Conservation (phyloP, 2,113 vertebrate genomes). For the Nothobranchius kuhntae region DNA sequence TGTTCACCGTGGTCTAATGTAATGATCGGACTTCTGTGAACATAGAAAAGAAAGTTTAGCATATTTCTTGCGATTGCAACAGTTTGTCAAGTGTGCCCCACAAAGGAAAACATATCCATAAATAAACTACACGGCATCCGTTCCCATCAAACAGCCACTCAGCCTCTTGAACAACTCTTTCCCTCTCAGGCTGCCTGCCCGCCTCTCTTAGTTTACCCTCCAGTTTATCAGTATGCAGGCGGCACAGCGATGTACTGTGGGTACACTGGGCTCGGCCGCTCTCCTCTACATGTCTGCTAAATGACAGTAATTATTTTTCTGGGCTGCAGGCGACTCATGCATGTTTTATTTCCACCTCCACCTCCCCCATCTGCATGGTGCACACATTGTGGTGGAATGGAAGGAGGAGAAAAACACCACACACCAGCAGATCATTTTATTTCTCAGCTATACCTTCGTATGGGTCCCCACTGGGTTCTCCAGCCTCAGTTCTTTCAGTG, state of each 20-base stretch:
- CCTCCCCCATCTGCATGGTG: conserved; percentile 75
- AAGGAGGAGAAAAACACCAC: not conserved
- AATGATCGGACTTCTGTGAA: not conserved
- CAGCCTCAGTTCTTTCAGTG: conserved; percentile 45
- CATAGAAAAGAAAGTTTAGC: conserved; percentile 28
- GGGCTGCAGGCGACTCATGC: conserved; percentile 99
- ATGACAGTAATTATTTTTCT: conserved; percentile 99
- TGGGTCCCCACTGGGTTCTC: conserved; percentile 63
- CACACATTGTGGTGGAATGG: conserved; percentile 47
- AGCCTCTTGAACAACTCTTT: conserved; percentile 32
- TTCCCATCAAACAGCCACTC: conserved; percentile 42
- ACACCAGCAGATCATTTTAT: conserved; percentile 55
- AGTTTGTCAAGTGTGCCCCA: conserved; percentile 22
- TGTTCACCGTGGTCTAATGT: conserved; percentile 7
- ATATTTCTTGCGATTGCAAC: conserved; percentile 32
- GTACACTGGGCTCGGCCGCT: conserved; percentile 60
- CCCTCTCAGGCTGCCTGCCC: conserved; percentile 32
- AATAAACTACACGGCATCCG: conserved; percentile 48
- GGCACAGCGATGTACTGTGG: conserved; percentile 57
- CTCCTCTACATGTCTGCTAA: conserved; percentile 81
- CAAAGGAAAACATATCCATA: conserved; percentile 40
- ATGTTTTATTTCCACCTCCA: conserved; percentile 79
- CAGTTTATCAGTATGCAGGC: conserved; percentile 73
- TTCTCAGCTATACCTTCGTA: conserved; percentile 55
- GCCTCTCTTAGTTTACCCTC: conserved; percentile 49